phyloP scores from a whole-genome alignment of 2,113 vertebrate species.

The Sinocyclocheilus rhinocerous region DNA sequence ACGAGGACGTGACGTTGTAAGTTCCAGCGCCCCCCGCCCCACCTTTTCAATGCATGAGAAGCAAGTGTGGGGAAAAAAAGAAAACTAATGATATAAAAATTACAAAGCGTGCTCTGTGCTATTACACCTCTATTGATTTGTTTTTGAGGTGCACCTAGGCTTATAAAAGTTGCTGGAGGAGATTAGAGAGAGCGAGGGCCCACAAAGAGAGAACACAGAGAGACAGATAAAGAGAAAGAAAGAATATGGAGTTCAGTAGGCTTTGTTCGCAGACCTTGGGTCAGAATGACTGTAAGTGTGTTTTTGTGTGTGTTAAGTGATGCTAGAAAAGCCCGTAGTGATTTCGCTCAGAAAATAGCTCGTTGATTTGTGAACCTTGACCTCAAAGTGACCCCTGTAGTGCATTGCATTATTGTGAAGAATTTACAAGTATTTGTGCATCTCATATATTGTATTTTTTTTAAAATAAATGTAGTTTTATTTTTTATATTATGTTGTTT shows the following conservation, averaged over 20 bases:
- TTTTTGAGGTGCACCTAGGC: constrained; percentile 95
- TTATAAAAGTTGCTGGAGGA: constrained; percentile 72
- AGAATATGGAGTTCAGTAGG: constrained; percentile 27
- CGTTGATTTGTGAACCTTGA: constrained; percentile 29
- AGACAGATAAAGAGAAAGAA: constrained; percentile 43
- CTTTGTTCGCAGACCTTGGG: neutral
- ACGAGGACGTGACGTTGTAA: constrained; percentile 87
- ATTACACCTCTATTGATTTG: constrained; percentile 98
- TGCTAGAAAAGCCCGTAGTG: neutral
- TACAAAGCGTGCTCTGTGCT: constrained; percentile 94
- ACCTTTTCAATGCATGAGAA: constrained; percentile 85
- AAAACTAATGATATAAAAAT: constrained; percentile 99
- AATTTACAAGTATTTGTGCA: neutral
- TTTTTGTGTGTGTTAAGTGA: constrained; percentile 15
- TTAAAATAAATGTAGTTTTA: neutral
- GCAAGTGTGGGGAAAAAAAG: constrained; percentile 65
- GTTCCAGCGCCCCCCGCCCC: constrained; percentile 19
- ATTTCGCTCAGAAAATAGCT: constrained; percentile 22
- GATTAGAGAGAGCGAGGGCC: constrained; percentile 43
- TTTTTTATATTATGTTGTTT: neutral
- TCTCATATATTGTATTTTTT: neutral
- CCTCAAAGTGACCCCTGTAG: constrained; percentile 21
- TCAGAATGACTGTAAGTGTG: constrained; percentile 30
- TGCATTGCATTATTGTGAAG: neutral
- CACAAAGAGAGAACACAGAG: constrained; percentile 37